Conservation (phyloP, 2,113 vertebrate species). For the Pseudopipra pipra region DNA sequence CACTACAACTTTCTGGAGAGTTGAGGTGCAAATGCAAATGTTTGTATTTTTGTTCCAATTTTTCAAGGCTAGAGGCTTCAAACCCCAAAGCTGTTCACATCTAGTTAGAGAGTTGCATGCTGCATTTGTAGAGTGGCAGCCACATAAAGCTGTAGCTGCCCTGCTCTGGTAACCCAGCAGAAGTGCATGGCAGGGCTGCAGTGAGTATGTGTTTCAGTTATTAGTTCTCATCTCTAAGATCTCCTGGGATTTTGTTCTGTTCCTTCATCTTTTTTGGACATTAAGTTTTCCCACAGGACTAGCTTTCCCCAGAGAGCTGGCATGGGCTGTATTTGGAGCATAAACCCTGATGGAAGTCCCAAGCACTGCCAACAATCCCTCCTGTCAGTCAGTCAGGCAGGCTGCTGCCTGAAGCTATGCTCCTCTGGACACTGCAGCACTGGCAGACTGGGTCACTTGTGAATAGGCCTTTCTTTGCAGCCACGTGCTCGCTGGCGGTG, state of each 20-base stretch:
- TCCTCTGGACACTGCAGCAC: rapidly evolving
- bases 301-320: neutral
- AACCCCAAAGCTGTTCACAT: neutral
- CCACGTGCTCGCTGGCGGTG: rapidly evolving
- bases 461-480: neutral
- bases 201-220: neutral
- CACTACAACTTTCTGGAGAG: neutral
- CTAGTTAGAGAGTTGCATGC: neutral
- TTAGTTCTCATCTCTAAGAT: neutral
- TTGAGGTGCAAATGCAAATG: neutral
- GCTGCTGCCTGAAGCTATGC: neutral
- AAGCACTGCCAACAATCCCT: neutral
- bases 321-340: neutral
- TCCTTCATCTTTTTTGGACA: neutral
- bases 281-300: neutral
- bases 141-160: rapidly evolving
- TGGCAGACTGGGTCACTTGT: neutral
- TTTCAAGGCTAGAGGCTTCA: neutral
- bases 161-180: neutral
- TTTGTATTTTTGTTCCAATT: neutral
- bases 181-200: neutral
- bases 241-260: neutral
- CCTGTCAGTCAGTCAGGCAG: neutral
- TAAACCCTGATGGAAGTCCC: neutral
- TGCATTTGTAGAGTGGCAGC: neutral